Percentiles rank a stretch among this genome's conserved stretches.
phyloP scores from a whole-genome alignment of 2,113 vertebrate genomes.

The Python bivittatus region DNA sequence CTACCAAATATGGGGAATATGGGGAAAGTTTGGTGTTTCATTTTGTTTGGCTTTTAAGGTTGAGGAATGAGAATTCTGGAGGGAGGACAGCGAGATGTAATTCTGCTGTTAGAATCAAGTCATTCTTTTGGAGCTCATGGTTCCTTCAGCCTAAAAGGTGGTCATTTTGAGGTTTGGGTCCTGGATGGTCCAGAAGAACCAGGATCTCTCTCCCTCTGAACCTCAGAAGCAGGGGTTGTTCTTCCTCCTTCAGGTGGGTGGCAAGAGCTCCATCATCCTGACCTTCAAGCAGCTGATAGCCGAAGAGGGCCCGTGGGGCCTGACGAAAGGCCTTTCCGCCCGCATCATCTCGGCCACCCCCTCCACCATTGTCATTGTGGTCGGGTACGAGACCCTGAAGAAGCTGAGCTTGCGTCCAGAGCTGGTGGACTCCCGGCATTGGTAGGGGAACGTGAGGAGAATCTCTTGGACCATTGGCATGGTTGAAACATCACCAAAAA shows the following conservation, averaged over 20 bases:
- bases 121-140: no score
- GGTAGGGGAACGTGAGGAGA: constrained; percentile 72
- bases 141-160: no score
- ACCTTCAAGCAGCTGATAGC: constrained; percentile 91
- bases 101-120: no score
- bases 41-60: no score
- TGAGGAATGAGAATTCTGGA: no score
- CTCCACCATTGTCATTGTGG: constrained; percentile 92
- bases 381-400: constrained; percentile 96
- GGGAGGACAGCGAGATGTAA: no score
- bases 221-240: background rate
- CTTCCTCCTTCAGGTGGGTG: constrained; percentile 85
- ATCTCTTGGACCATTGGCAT: background rate
- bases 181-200: no score
- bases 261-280: constrained; percentile 85
- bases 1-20: no score
- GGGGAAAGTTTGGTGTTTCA: no score
- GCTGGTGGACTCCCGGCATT: constrained; percentile 88
- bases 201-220: background rate
- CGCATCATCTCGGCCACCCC: constrained; percentile 91
- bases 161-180: no score
- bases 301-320: constrained; percentile 88
- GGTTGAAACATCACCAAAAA: background rate
- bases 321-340: constrained; percentile 93
- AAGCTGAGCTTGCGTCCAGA: constrained; percentile 92